Conservation (phyloP, 2,888 invertebrate genomes). For the Argyresthia goedartella region DNA sequence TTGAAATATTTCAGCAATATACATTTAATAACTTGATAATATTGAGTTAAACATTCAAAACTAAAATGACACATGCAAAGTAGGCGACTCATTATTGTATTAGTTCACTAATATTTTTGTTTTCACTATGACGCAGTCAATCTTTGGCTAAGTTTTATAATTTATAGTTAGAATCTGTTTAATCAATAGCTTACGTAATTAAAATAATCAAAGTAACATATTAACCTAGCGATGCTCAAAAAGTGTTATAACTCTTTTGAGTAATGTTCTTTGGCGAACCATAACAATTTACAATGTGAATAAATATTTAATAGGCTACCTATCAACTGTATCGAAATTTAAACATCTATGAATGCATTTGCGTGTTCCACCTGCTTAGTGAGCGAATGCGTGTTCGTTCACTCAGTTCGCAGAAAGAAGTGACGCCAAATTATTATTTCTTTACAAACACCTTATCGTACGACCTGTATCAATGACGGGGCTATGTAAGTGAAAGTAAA, state of each 20-base stretch:
- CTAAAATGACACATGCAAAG: conserved; percentile 56
- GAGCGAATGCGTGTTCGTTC: not conserved
- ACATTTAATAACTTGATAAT: conserved; percentile 60
- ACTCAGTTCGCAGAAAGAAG: not conserved
- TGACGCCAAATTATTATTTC: not conserved
- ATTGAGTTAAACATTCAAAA: conserved; percentile 41
- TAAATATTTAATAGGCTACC: conserved; percentile 41
- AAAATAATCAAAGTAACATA: conserved; percentile 30
- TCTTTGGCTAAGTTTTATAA: conserved; percentile 28
- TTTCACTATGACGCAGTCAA: conserved; percentile 30
- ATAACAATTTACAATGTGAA: conserved; percentile 56
- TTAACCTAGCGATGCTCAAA: conserved; percentile 50
- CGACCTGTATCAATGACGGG: not conserved
- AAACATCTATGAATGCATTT: not conserved
- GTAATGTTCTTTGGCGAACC: conserved; percentile 63
- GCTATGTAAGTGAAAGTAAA: not conserved
- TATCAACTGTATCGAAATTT: conserved; percentile 32
- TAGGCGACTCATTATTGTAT: conserved; percentile 63
- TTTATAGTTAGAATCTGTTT: conserved; percentile 12
- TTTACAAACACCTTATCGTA: not conserved
- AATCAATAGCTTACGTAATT: conserved; percentile 14
- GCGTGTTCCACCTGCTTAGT: not conserved
- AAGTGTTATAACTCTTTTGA: conserved; percentile 50
- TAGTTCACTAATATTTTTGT: conserved; percentile 39
- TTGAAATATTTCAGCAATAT: conserved; percentile 66